Evolutionary conservation across 1,140 invertebrate genomes (phyloP).

Genomic region (Diorhabda elongata): DNA sequence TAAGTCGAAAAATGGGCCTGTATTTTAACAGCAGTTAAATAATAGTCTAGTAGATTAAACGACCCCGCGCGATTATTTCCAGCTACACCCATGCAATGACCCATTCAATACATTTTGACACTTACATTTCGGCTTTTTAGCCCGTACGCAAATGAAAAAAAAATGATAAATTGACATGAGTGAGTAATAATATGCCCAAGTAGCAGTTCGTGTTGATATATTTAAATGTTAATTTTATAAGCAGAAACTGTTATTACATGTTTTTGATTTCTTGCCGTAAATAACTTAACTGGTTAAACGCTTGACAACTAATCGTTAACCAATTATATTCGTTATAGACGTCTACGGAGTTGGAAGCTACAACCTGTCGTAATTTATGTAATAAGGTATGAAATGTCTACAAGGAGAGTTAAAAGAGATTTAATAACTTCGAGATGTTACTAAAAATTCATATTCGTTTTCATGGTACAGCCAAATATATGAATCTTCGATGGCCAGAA

Average conservation of each 20-base stretch:
- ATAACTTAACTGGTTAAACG: slow-evolving; percentile 25
- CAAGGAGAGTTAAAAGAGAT: background rate
- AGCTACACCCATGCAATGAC: slow-evolving; percentile 10
- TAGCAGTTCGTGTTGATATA: slow-evolving; percentile 28
- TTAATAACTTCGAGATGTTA: too few species aligned
- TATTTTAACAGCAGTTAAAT: too few species aligned
- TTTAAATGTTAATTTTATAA: slow-evolving; percentile 25
- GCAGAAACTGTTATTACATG: slow-evolving; percentile 31
- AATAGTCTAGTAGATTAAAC: too few species aligned
- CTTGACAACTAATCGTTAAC: slow-evolving; percentile 22
- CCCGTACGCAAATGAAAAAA: slow-evolving; percentile 21
- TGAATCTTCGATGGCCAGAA: too few species aligned
- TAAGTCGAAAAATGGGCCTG: too few species aligned
- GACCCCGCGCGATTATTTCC: too few species aligned
- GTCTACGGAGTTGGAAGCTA: slow-evolving; percentile 15
- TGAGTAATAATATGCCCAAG: slow-evolving; percentile 32
- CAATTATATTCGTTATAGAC: slow-evolving; percentile 16
- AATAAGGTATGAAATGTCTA: background rate
- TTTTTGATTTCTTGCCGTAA: slow-evolving; percentile 33
- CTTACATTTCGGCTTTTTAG: slow-evolving; percentile 10
- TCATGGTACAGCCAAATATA: too few species aligned
- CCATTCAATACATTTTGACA: slow-evolving; percentile 6
- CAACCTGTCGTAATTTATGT: slow-evolving; percentile 2
- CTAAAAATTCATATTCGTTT: too few species aligned
- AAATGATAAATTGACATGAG: slow-evolving; percentile 20